These are phyloP conservation scores for Volucella bombylans DNA, from an alignment of 2,888 invertebrate genomes.

Conservation along the genomic window DNA sequence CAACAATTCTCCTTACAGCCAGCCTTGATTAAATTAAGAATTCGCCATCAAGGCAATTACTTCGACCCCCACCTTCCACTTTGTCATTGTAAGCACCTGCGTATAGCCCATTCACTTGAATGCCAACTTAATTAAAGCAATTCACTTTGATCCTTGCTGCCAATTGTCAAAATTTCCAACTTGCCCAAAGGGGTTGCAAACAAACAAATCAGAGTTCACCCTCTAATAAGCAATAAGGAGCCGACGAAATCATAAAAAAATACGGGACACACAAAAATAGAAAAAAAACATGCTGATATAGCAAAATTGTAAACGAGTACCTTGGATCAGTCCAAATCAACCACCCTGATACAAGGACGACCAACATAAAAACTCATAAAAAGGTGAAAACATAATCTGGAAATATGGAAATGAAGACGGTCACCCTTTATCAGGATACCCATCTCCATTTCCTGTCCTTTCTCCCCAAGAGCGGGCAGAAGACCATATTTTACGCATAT, in stretches of 20 bases:
- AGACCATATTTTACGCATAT: conserved; percentile 66
- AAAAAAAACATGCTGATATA: conserved; percentile 48
- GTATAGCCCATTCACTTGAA: conserved; percentile 62
- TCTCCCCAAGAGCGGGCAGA: conserved; percentile 37
- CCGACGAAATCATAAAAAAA: conserved; percentile 19
- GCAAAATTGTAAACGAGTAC: conserved; percentile 40
- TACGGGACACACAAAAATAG: neutral
- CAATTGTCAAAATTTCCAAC: conserved; percentile 64
- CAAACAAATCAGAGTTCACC: conserved; percentile 71
- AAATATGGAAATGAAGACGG: conserved; percentile 72
- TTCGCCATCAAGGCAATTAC: conserved; percentile 68
- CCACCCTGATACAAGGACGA: conserved; percentile 18
- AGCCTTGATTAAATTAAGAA: conserved; percentile 71
- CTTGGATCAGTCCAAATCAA: conserved; percentile 11
- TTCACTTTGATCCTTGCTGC: conserved; percentile 69
- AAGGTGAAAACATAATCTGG: conserved; percentile 72
- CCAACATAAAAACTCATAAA: conserved; percentile 68
- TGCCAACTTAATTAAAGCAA: conserved; percentile 70
- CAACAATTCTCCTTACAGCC: conserved; percentile 63
- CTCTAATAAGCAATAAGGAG: conserved; percentile 59
- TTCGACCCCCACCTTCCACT: neutral
- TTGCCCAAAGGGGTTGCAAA: conserved; percentile 65
- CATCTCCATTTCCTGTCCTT: conserved; percentile 46
- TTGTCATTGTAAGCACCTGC: conserved; percentile 54
- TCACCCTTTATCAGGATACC: conserved; percentile 52